Conservation (phyloP, 2,797 vertebrate genomes). For the Notamacropus eugenii region DNA sequence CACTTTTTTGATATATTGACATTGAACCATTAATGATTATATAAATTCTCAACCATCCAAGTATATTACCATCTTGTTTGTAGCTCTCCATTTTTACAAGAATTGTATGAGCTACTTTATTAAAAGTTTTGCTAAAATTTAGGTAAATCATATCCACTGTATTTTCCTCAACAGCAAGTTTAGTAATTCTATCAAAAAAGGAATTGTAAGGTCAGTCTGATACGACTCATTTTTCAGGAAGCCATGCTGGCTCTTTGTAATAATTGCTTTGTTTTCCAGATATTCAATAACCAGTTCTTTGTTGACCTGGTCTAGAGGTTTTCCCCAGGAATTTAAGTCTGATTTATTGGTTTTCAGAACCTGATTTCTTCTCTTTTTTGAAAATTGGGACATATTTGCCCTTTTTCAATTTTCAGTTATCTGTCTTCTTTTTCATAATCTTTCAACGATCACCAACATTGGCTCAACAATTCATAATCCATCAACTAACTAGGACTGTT, state of each 20-base stretch:
- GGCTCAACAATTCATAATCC: neutral
- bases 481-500: neutral
- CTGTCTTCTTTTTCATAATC: too few species aligned
- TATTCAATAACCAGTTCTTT: too few species aligned
- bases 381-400: too few species aligned
- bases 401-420: too few species aligned
- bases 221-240: too few species aligned
- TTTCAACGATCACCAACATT: neutral
- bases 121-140: neutral
- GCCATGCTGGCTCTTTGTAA: too few species aligned
- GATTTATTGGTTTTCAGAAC: too few species aligned
- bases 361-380: too few species aligned
- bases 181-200: neutral
- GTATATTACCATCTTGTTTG: neutral
- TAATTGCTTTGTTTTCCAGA: too few species aligned
- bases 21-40: neutral
- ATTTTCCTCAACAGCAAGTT: too few species aligned
- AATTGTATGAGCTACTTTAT: neutral
- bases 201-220: neutral
- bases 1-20: neutral
- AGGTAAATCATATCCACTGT: neutral
- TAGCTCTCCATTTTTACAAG: neutral
- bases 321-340: too few species aligned
- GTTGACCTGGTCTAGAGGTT: too few species aligned
- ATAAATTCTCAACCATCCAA: neutral